A percentile compares a stretch with the other conserved stretches of the same genome.
Conservation (phyloP, 2,888 invertebrate genomes). For the Luperina testacea region DNA sequence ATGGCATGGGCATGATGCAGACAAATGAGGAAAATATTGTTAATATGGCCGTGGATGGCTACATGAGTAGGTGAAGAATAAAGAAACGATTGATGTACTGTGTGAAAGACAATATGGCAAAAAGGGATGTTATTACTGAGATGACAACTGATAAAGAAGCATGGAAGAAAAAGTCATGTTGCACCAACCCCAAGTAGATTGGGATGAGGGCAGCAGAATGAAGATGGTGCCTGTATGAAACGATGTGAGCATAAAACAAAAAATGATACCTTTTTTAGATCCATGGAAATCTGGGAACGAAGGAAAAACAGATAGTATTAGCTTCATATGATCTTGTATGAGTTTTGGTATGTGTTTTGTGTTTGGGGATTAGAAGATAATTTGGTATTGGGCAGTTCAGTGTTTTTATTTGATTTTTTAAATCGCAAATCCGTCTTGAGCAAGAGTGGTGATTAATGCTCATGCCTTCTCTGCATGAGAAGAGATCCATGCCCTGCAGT, state of each 20-base stretch:
- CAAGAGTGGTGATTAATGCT: neutral
- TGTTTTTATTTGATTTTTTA: neutral
- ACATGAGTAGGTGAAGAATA: too few relatives aligned
- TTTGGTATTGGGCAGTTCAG: too few relatives aligned
- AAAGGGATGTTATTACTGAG: neutral
- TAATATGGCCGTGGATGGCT: too few relatives aligned
- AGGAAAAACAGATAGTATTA: conserved; percentile 40
- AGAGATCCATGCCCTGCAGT: neutral
- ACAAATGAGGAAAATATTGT: too few relatives aligned
- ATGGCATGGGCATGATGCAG: too few relatives aligned
- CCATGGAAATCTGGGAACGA: conserved; percentile 52
- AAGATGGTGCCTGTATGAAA: neutral
- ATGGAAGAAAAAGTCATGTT: neutral
- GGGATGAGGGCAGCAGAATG: neutral
- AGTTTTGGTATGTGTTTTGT: neutral
- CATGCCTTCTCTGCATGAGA: neutral
- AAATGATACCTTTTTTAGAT: conserved; percentile 47
- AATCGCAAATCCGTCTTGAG: neutral
- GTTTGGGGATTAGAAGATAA: too few relatives aligned
- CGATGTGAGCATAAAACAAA: neutral
- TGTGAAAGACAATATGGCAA: neutral
- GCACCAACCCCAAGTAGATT: neutral
- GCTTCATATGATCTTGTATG: conserved; percentile 34
- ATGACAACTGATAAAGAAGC: neutral
- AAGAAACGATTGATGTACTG: neutral